Evolutionary conservation across 2,113 vertebrate genomes (phyloP), one percentile per base, ranked within the genome.

Genomic region (Athene cunicularia): DNA sequence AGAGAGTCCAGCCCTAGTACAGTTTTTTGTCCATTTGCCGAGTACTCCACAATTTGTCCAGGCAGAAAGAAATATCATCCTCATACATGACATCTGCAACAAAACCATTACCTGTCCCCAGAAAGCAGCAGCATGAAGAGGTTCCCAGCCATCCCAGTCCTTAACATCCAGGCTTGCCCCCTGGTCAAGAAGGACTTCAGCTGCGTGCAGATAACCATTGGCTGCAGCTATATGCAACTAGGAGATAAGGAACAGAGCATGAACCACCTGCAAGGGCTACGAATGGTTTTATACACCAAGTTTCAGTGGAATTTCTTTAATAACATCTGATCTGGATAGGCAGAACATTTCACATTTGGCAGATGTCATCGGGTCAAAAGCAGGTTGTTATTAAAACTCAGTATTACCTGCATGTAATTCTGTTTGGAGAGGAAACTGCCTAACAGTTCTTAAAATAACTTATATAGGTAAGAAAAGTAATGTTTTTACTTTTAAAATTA

Each of bases 101-200:
- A 9, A 72, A 93, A 88, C 43, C 82, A 53, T 96, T 95, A 99
- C 99, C 98, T 99, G 99, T 96, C 99, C 99, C 99, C 99, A 99
- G 98, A 99, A 99, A 17, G 99, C 99, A 60, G 99, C 99, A 35
- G 99, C 99, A 4, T 99, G 99, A 67, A 99, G 98, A 32, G 99
- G 99, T 95, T 99, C 99, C 99, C 99, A 99, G 92, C 99, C 99
- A 8, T 99, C 99, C 71, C 98, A 98, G 97, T 99, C 99, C 86
- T 98, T 99, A 66, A 99, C 93, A 80, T 99, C 99, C 97, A 99
- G 98, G 22, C 98, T 98, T 47, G 99, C 99, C 17, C 99, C 99
- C 2, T 99, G 99, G 97, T 99, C 99, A 86, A 99, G 98, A 30
- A 99, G 99, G 75, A 99, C 98, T 98, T 99, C 99, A 47, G 99